These are phyloP conservation scores for Thymelicus sylvestris DNA, from an alignment of 2,888 invertebrate genomes.

Conservation along the genomic window DNA sequence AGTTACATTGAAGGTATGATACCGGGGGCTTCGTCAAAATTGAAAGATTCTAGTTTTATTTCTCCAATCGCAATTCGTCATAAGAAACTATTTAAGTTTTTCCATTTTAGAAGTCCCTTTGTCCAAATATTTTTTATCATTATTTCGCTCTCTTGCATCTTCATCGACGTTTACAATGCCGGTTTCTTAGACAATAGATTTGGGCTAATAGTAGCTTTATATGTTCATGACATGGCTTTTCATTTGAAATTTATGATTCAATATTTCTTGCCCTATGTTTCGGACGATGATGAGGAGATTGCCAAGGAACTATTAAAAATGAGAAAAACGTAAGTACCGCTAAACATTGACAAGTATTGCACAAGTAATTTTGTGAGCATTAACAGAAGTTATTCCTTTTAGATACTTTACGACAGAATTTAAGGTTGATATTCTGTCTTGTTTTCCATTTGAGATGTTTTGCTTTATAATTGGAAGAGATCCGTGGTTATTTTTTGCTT, in stretches of 20 bases:
- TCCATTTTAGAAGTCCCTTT: slow-evolving; percentile 47
- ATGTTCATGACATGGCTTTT: slow-evolving; percentile 63
- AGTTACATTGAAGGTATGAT: slow-evolving; percentile 56
- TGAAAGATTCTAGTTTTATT: slow-evolving; percentile 38
- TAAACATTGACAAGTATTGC: neutral
- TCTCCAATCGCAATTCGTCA: slow-evolving; percentile 4
- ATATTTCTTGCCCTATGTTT: slow-evolving; percentile 52
- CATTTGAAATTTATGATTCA: slow-evolving; percentile 60
- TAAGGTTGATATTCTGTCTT: slow-evolving; percentile 61
- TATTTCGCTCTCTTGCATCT: slow-evolving; percentile 59
- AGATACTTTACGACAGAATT: slow-evolving; percentile 65
- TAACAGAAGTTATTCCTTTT: slow-evolving; percentile 28
- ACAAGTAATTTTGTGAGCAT: neutral
- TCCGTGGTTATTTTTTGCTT: slow-evolving; percentile 57
- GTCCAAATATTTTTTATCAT: slow-evolving; percentile 59
- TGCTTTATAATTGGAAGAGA: slow-evolving; percentile 43
- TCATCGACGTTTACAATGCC: slow-evolving; percentile 65
- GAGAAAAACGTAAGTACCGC: slow-evolving; percentile 52
- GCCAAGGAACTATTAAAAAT: slow-evolving; percentile 47
- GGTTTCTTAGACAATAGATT: slow-evolving; percentile 63
- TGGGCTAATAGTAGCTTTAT: slow-evolving; percentile 53
- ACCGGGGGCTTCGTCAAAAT: slow-evolving; percentile 33
- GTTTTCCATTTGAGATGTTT: slow-evolving; percentile 61
- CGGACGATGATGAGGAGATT: slow-evolving; percentile 45
- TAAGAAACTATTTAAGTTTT: slow-evolving; percentile 6